Evolutionary conservation across 2,888 invertebrate genomes (phyloP).

Genomic region (Blera fallax): DNA sequence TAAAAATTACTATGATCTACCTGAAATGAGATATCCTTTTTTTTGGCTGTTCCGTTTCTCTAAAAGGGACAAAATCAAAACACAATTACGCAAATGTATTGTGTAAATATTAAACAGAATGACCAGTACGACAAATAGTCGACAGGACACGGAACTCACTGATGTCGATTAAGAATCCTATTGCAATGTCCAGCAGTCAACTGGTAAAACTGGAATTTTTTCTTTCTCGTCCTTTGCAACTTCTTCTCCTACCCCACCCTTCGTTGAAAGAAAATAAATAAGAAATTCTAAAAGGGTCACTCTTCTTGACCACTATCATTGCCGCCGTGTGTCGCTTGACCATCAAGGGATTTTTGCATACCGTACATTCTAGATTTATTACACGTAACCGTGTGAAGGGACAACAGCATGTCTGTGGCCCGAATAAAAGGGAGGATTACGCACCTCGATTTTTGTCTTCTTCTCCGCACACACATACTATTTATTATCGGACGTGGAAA

Average conservation of each 20-base stretch:
- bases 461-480: conserved; percentile 33
- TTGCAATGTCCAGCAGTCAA: conserved; percentile 38
- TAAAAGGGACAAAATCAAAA: conserved; percentile 74
- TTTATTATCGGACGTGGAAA: conserved; percentile 63
- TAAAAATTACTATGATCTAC: conserved; percentile 39
- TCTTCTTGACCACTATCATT: conserved; percentile 44
- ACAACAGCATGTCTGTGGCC: conserved; percentile 18
- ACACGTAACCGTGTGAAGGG: conserved; percentile 67
- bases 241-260: neutral
- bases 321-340: conserved; percentile 26
- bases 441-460: conserved; percentile 65
- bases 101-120: conserved; percentile 77
- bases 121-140: conserved; percentile 72
- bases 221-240: conserved; percentile 27
- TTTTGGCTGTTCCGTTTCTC: neutral
- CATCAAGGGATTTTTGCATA: conserved; percentile 66
- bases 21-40: conserved; percentile 69
- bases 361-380: conserved; percentile 60
- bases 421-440: conserved; percentile 69
- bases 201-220: conserved; percentile 56
- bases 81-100: conserved; percentile 80
- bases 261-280: conserved; percentile 14
- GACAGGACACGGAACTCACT: conserved; percentile 52
- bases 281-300: conserved; percentile 37
- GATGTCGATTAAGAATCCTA: conserved; percentile 61